These are phyloP conservation scores for Drosophila nannoptera DNA, from an alignment of 1,140 invertebrate species.

Conservation along the genomic window DNA sequence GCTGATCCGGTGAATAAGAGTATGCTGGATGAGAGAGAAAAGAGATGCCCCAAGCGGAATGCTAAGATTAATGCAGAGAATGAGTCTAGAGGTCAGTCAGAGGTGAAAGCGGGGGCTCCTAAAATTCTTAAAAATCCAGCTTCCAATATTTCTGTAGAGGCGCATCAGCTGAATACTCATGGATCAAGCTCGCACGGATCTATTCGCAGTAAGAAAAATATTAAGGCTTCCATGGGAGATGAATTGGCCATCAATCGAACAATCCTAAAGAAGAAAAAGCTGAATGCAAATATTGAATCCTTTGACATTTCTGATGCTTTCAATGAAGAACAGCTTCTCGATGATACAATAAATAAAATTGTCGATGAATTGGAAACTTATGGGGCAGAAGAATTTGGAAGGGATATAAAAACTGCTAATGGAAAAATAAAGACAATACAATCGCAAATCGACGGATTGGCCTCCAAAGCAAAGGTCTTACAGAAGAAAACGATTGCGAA, in stretches of 20 bases:
- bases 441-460: background rate
- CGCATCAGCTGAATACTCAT: background rate
- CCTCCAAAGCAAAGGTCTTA: background rate
- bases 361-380: too few relatives aligned
- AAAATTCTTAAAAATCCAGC: too few relatives aligned
- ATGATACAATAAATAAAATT: background rate
- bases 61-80: too few relatives aligned
- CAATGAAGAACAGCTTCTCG: too few relatives aligned
- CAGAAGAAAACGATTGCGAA: background rate
- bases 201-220: background rate
- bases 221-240: background rate
- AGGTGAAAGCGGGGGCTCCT: too few relatives aligned
- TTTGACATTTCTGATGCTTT: background rate
- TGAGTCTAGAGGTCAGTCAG: too few relatives aligned
- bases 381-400: background rate
- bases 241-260: background rate
- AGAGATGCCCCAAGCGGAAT: too few relatives aligned
- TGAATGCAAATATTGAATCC: background rate
- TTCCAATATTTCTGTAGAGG: too few relatives aligned
- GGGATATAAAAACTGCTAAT: background rate
- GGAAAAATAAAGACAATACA: too few relatives aligned
- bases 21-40: background rate
- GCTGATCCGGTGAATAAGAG: background rate
- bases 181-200: background rate
- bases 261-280: constrained; percentile 4